Conservation (phyloP, 2,797 vertebrate genomes). For the Eupleurogrammus muticus region DNA sequence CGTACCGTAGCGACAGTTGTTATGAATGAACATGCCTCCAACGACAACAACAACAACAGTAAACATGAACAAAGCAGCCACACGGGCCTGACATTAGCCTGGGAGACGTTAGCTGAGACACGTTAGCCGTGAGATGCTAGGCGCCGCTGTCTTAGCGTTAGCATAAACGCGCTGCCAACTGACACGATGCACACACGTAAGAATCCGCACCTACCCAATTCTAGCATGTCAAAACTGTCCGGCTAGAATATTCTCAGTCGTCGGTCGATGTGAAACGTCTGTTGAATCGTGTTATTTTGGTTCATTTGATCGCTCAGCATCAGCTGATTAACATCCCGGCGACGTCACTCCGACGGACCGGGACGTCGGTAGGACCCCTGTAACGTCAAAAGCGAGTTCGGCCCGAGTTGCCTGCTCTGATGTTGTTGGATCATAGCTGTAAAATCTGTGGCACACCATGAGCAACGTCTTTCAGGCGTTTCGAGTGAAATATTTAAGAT, state of each 20-base stretch:
- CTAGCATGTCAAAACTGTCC: constrained; percentile 73
- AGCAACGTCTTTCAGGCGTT: rapidly evolving
- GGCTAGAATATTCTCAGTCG: constrained; percentile 13
- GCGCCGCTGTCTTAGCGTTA: constrained; percentile 80
- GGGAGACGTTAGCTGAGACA: neutral
- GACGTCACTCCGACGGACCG: constrained; percentile 74
- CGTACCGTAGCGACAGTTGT: neutral
- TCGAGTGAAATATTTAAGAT: neutral
- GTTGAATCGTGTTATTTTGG: constrained; percentile 53
- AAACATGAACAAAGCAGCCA: constrained; percentile 62
- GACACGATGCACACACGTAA: neutral
- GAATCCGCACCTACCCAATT: constrained; percentile 70
- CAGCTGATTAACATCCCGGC: constrained; percentile 79
- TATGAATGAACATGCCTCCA: neutral
- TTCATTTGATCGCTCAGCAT: constrained; percentile 64
- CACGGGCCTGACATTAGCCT: constrained; percentile 56
- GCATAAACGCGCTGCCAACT: constrained; percentile 66
- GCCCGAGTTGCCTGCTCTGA: constrained; percentile 58
- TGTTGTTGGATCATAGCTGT: neutral
- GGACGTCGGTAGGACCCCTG: constrained; percentile 65
- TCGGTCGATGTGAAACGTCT: constrained; percentile 10
- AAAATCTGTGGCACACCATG: rapidly evolving
- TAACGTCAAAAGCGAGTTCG: constrained; percentile 1
- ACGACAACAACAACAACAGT: neutral
- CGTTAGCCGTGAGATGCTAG: constrained; percentile 36